These are phyloP conservation scores for Chrysemys picta DNA, from an alignment of 2,113 vertebrate genomes.

Conservation along the genomic window DNA sequence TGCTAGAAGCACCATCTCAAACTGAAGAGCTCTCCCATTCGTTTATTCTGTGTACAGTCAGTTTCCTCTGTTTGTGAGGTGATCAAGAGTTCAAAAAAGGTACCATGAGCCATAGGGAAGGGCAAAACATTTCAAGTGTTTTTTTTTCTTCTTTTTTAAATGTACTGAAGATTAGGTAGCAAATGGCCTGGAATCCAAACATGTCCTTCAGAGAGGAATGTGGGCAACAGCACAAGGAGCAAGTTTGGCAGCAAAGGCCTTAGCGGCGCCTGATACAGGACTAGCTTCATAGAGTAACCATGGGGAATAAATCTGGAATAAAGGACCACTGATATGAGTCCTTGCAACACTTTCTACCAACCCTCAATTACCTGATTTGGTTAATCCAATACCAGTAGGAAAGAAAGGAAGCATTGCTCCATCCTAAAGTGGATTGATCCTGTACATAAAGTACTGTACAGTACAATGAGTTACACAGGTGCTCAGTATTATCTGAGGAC, in stretches of 20 bases:
- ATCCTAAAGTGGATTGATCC: background rate
- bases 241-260: background rate
- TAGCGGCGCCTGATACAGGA: background rate
- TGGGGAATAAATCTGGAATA: background rate
- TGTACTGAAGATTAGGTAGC: too few relatives aligned
- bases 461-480: background rate
- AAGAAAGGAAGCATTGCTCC: accelerated
- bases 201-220: background rate
- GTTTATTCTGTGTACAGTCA: too few relatives aligned
- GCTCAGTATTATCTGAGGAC: background rate
- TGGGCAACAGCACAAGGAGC: background rate
- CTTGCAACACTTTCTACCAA: background rate
- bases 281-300: background rate
- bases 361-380: background rate
- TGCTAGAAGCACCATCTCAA: background rate
- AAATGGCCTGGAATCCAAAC: background rate
- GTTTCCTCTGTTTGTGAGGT: too few relatives aligned
- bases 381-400: background rate
- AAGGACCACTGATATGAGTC: background rate
- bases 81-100: too few relatives aligned
- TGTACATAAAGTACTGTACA: background rate
- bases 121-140: too few relatives aligned
- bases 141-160: too few relatives aligned
- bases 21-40: background rate
- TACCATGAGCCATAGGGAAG: too few relatives aligned